Conservation (phyloP, 2,113 vertebrate genomes). For the Pipra filicauda region DNA sequence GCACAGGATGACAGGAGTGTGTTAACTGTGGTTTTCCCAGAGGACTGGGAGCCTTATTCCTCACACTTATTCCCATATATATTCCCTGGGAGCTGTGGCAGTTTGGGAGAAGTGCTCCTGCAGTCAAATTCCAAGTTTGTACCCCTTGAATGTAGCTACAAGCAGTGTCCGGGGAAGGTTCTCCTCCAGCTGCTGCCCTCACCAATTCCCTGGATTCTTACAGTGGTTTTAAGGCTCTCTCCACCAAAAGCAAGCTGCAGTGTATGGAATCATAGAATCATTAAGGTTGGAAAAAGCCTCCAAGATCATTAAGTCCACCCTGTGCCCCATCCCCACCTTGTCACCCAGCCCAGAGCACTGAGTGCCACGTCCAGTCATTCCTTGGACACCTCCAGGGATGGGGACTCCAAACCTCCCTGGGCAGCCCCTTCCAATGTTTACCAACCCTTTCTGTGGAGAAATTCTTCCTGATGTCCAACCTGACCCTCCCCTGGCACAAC, state of each 20-base stretch:
- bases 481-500: background rate
- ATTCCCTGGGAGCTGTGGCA: background rate
- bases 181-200: background rate
- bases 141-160: background rate
- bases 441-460: background rate
- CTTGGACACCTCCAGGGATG: background rate
- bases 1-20: background rate
- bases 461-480: background rate
- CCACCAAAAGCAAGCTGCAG: background rate
- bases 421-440: background rate
- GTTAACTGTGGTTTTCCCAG: background rate
- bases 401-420: background rate
- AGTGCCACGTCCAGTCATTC: background rate
- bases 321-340: background rate
- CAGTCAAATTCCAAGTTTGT: background rate
- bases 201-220: background rate
- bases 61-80: background rate
- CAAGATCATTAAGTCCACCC: background rate
- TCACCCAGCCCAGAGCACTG: background rate
- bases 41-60: background rate
- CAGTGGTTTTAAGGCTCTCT: background rate
- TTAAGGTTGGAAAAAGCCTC: background rate
- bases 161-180: background rate
- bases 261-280: background rate
- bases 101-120: background rate